A percentile compares a stretch with the other conserved stretches of the same genome.
These are phyloP conservation scores for Andrena hattorfiana DNA, from an alignment of 2,888 invertebrate genomes.

Conservation along the genomic window DNA sequence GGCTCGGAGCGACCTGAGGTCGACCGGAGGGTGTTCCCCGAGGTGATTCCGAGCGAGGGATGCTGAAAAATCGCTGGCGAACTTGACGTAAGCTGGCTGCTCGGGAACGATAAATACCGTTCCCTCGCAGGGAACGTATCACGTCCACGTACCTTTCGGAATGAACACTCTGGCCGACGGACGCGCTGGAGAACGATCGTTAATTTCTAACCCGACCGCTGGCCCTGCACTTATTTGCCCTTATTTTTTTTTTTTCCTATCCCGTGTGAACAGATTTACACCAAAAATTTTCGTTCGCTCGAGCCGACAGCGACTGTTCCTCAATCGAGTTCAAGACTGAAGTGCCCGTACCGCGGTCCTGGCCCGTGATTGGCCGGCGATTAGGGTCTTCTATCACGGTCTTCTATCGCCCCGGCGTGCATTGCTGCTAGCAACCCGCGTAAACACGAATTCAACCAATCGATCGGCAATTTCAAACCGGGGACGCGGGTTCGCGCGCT, in stretches of 20 bases:
- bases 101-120: conserved; percentile 55
- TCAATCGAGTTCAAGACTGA: conserved; percentile 81
- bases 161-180: conserved; percentile 70
- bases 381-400: conserved; percentile 85
- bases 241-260: conserved; percentile 20
- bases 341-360: conserved; percentile 75
- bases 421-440: conserved; percentile 77
- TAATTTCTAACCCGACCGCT: conserved; percentile 43
- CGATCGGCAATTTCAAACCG: conserved; percentile 25
- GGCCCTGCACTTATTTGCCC: conserved; percentile 37
- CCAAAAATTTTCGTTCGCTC: conserved; percentile 74
- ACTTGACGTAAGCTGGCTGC: conserved; percentile 65
- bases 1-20: conserved; percentile 47
- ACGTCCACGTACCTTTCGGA: conserved; percentile 76
- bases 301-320: conserved; percentile 79
- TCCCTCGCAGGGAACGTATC: conserved; percentile 41
- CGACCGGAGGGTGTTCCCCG: background rate
- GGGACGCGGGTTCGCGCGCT: background rate
- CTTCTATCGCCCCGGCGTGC: conserved; percentile 85
- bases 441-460: conserved; percentile 65
- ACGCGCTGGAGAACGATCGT: conserved; percentile 55
- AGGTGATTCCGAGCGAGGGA: background rate
- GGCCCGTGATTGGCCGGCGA: conserved; percentile 80
- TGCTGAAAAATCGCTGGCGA: conserved; percentile 3
- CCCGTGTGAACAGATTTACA: conserved; percentile 66